These are phyloP conservation scores for Aurelia sp. DNA, from an alignment of 30 jellyfish, hydroid and myxozoan species.

Conservation along the genomic window DNA sequence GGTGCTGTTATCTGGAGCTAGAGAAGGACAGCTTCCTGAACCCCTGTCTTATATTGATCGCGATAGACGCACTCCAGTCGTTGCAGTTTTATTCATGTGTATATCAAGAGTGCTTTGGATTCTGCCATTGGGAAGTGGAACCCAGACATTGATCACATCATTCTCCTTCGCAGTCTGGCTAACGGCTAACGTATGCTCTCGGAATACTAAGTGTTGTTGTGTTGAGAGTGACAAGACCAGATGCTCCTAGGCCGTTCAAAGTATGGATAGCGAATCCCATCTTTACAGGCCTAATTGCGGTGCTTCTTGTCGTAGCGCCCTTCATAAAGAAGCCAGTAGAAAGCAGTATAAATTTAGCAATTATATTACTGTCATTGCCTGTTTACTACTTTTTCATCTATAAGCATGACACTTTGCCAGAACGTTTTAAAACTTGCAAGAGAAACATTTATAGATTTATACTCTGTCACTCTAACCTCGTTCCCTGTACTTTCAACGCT, in stretches of 20 bases:
- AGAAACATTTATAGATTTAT: neutral
- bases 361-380: neutral
- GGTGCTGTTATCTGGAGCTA: conserved; percentile 60
- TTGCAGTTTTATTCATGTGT: neutral
- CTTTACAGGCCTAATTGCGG: neutral
- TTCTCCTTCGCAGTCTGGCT: conserved; percentile 34
- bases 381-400: neutral
- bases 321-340: conserved; percentile 20
- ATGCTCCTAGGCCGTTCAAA: conserved; percentile 43
- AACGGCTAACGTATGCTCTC: conserved; percentile 6
- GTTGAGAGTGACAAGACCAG: conserved; percentile 32
- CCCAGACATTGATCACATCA: neutral
- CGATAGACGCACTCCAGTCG: conserved; percentile 55
- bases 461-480: neutral
- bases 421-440: neutral
- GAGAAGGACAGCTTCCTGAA: conserved; percentile 78
- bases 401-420: conserved; percentile 13
- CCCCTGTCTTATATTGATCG: conserved; percentile 49
- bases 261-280: conserved; percentile 48
- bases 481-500: neutral
- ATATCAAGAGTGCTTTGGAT: conserved; percentile 2
- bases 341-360: neutral
- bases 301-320: conserved; percentile 19
- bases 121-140: neutral
- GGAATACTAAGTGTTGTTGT: conserved; percentile 34